These are phyloP conservation scores for Bimastos eiseni DNA, from an alignment of 2,888 invertebrate species.

Conservation along the genomic window DNA sequence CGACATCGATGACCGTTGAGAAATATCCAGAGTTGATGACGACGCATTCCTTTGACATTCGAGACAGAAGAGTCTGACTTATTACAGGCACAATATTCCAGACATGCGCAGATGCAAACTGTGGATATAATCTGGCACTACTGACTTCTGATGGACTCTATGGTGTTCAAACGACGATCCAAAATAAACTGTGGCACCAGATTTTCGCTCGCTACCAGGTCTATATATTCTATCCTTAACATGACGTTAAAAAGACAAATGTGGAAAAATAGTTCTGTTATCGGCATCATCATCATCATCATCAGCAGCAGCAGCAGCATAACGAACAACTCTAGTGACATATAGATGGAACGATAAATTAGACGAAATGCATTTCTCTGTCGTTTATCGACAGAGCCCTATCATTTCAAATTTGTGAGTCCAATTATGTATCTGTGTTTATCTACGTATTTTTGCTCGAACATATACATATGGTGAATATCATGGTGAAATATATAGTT, in stretches of 20 bases:
- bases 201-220: too few relatives aligned
- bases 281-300: neutral
- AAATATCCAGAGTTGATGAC: neutral
- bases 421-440: neutral
- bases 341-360: neutral
- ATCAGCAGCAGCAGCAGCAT: neutral
- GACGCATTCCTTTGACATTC: neutral
- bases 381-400: neutral
- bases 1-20: neutral
- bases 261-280: neutral
- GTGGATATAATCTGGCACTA: neutral
- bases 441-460: neutral
- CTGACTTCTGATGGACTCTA: neutral
- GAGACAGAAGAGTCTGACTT: neutral
- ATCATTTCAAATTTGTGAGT: neutral
- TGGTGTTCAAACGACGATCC: neutral
- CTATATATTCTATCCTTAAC: neutral
- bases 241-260: neutral
- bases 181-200: too few relatives aligned
- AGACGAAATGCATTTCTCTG: constrained; percentile 13
- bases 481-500: too few relatives aligned
- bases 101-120: neutral
- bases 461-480: too few relatives aligned
- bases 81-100: neutral
- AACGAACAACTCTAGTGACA: neutral